phyloP scores from a whole-genome alignment of 2,113 vertebrate species.

The Abramis brama region DNA sequence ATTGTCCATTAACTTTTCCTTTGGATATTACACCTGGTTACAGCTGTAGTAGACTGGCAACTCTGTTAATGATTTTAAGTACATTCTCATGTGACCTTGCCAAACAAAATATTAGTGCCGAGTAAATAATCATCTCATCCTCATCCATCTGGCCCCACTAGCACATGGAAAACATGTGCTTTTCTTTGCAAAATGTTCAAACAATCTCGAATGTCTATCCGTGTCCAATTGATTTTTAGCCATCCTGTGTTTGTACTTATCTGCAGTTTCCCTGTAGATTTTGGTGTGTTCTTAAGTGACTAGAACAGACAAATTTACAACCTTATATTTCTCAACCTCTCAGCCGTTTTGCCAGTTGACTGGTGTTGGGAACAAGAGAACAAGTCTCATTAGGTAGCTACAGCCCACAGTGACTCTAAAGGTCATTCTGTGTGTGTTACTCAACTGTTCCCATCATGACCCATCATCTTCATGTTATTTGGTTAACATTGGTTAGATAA shows the following conservation, averaged over 20 bases:
- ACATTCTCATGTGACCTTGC: slow-evolving; percentile 31
- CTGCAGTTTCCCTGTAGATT: not conserved
- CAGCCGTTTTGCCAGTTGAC: slow-evolving; percentile 23
- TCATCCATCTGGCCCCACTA: slow-evolving; percentile 19
- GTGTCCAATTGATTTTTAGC: slow-evolving; percentile 20
- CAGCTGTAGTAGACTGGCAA: slow-evolving; percentile 24
- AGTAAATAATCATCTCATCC: slow-evolving; percentile 22
- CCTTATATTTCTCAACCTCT: slow-evolving; percentile 18
- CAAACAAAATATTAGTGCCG: slow-evolving; percentile 35
- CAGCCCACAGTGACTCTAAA: slow-evolving; percentile 56
- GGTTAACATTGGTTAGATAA: not conserved
- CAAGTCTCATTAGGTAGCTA: slow-evolving; percentile 43
- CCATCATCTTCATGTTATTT: slow-evolving; percentile 47
- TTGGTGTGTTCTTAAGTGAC: not conserved
- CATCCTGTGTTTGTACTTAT: not conserved
- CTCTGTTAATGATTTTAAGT: slow-evolving; percentile 35
- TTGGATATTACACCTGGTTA: slow-evolving; percentile 32
- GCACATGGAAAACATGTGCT: slow-evolving; percentile 11
- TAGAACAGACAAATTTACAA: slow-evolving; percentile 8
- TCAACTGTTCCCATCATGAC: slow-evolving; percentile 62
- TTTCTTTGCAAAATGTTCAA: not conserved
- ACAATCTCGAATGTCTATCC: slow-evolving; percentile 15
- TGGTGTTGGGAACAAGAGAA: slow-evolving; percentile 56
- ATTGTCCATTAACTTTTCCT: slow-evolving; percentile 27
- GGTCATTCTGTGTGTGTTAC: slow-evolving; percentile 70